Conservation (phyloP, 53 echinoderm and acorn worm species). For the Luidia sarsii region DNA sequence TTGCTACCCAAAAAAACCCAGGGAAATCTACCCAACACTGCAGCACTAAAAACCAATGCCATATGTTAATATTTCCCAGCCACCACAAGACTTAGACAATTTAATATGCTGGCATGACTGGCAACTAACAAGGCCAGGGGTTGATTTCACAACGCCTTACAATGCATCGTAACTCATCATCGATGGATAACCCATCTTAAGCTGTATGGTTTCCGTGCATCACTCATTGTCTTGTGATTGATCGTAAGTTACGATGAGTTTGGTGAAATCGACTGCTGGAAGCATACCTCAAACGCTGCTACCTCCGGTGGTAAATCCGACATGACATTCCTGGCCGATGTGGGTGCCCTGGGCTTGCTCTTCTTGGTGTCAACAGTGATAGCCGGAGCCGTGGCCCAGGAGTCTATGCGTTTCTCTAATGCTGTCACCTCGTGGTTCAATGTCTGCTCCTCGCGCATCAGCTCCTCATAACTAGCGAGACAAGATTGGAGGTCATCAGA, state of each 20-base stretch:
- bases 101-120: too few species aligned
- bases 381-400: constrained; percentile 85
- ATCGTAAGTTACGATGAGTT: too few species aligned
- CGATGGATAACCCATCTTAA: background rate
- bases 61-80: too few species aligned
- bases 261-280: background rate
- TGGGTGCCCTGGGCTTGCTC: constrained; percentile 43
- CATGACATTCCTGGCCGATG: constrained; percentile 69
- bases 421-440: constrained; percentile 81
- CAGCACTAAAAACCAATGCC: too few species aligned
- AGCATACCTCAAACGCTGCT: constrained; percentile 85
- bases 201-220: too few species aligned
- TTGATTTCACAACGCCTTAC: background rate
- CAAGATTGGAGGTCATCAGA: too few species aligned
- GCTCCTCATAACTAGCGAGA: constrained; percentile 96
- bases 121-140: background rate
- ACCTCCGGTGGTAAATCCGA: constrained; percentile 88
- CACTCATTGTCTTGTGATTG: too few species aligned
- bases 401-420: constrained; percentile 88
- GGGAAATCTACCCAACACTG: too few species aligned
- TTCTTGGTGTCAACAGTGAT: constrained; percentile 62
- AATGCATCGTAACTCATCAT: background rate
- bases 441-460: constrained; percentile 83
- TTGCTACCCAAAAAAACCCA: too few species aligned
- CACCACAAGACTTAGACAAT: too few species aligned